Evolutionary conservation across 2,113 vertebrate species (phyloP).

Genomic region (human (Homo sapiens)): DNA sequence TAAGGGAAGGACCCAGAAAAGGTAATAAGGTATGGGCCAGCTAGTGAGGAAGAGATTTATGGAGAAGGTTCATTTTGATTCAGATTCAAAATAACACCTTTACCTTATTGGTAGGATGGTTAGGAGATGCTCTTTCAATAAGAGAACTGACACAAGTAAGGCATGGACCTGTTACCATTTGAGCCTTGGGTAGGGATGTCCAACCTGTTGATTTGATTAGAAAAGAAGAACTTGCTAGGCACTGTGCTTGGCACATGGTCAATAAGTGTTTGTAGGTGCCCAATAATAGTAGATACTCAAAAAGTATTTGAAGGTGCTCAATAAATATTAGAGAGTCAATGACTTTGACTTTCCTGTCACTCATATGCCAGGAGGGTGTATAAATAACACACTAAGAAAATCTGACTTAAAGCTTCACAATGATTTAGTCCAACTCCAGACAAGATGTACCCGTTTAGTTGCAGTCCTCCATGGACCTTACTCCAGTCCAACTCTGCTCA

Average conservation of each 20-base stretch:
- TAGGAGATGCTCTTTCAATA: not conserved
- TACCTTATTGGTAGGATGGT: not conserved
- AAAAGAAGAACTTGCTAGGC: not conserved
- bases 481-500: not conserved
- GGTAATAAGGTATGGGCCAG: not conserved
- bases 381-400: not conserved
- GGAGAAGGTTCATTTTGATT: not conserved
- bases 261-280: not conserved
- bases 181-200: not conserved
- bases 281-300: not conserved
- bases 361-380: not conserved
- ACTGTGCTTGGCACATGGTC: not conserved
- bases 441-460: not conserved
- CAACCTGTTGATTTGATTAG: not conserved
- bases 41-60: not conserved
- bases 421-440: not conserved
- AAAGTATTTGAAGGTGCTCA: not conserved
- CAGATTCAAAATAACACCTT: not conserved
- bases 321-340: conserved; percentile 34
- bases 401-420: not conserved
- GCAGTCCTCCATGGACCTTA: not conserved
- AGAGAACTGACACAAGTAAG: not conserved
- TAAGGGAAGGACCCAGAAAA: not conserved
- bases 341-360: not conserved
- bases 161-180: not conserved